Conservation (phyloP, 1,140 invertebrate genomes). For the Meloidogyne exigua region DNA sequence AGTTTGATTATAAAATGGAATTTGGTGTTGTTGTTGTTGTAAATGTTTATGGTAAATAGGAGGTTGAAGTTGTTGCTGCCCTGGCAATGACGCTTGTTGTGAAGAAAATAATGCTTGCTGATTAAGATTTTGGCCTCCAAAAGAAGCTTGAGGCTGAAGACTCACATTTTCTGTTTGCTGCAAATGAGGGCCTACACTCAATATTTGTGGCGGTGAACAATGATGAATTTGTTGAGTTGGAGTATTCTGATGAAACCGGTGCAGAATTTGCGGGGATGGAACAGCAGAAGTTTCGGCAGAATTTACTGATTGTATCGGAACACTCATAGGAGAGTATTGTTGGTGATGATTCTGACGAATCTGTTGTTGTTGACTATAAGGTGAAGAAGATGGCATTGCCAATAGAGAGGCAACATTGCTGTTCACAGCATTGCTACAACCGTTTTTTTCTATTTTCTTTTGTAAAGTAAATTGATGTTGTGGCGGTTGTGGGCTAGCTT, state of each 20-base stretch:
- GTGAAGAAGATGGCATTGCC: background rate
- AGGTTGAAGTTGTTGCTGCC: constrained; percentile 5
- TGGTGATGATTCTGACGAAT: background rate
- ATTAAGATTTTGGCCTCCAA: constrained; percentile 4
- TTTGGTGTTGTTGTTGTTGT: constrained; percentile 8
- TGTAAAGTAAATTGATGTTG: background rate
- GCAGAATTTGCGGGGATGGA: background rate
- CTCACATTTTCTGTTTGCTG: background rate
- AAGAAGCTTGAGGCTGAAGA: background rate
- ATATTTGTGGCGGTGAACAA: constrained; percentile 1
- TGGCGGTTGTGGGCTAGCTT: background rate
- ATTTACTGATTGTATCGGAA: background rate
- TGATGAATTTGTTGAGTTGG: background rate
- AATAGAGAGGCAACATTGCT: background rate
- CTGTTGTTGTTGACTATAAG: constrained; percentile 1
- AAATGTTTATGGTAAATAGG: background rate
- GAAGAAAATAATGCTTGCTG: background rate
- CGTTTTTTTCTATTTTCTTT: background rate
- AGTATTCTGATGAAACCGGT: background rate
- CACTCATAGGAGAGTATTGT: background rate
- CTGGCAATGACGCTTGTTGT: constrained; percentile 3
- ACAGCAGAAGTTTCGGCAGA: background rate
- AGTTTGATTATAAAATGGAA: constrained; percentile 4
- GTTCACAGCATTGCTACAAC: background rate
- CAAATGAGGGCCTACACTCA: background rate